Evolutionary conservation across 2,797 vertebrate species (phyloP).

Genomic region (Chaunax sp.): DNA sequence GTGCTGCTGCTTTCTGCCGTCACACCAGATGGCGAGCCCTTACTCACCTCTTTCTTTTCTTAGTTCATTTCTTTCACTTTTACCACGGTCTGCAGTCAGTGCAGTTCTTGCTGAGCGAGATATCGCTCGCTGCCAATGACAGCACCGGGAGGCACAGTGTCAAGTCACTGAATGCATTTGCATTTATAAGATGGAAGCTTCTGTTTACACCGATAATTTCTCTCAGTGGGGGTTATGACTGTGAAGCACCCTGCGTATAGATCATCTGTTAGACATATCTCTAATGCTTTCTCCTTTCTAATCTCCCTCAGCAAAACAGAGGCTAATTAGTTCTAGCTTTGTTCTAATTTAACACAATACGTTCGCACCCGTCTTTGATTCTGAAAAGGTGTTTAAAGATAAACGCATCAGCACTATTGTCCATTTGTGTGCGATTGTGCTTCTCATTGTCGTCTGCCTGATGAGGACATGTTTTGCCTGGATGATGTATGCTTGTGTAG

Average conservation of each 20-base stretch:
- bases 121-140: constrained; percentile 51
- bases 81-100: constrained; percentile 30
- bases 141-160: constrained; percentile 44
- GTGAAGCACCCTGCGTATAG: constrained; percentile 65
- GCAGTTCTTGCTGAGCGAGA: constrained; percentile 51
- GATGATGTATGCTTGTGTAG: constrained; percentile 59
- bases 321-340: constrained; percentile 67
- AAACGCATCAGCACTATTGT: constrained; percentile 42
- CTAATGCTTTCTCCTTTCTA: constrained; percentile 48
- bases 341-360: constrained; percentile 56
- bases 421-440: constrained; percentile 46
- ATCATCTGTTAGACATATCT: constrained; percentile 79
- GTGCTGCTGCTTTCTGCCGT: constrained; percentile 21
- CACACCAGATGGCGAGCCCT: constrained; percentile 54
- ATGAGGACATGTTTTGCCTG: constrained; percentile 48
- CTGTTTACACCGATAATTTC: constrained; percentile 77
- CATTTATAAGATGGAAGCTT: constrained; percentile 79
- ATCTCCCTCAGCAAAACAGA: constrained; percentile 53
- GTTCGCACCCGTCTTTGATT: constrained; percentile 35
- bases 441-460: constrained; percentile 33
- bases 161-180: constrained; percentile 79
- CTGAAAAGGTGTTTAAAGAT: constrained; percentile 61
- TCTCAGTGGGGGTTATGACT: constrained; percentile 67
- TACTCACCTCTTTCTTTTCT: constrained; percentile 22
- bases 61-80: constrained; percentile 26